A percentile compares a stretch with the other conserved stretches of the same genome.
These are phyloP conservation scores for Tetramorium simillimum DNA, from an alignment of 1,140 invertebrate species.

Conservation along the genomic window DNA sequence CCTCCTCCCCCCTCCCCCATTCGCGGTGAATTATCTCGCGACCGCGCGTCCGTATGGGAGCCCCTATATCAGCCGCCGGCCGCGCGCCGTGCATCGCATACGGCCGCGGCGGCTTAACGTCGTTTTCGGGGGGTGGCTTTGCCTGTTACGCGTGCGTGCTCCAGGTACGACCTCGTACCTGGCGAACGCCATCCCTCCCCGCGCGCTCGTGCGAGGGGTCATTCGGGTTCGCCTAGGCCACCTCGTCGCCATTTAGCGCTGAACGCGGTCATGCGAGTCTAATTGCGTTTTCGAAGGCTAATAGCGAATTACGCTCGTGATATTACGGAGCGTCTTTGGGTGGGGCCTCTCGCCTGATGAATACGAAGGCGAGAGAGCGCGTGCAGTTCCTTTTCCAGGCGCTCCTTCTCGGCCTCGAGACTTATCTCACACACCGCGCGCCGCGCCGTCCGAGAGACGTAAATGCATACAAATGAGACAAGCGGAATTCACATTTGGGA, in stretches of 20 bases:
- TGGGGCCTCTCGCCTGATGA: background rate
- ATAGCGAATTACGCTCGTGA: background rate
- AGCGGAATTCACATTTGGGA: background rate
- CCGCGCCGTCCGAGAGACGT: background rate
- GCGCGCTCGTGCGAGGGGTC: background rate
- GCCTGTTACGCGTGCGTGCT: slow-evolving; percentile 42
- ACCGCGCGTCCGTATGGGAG: background rate
- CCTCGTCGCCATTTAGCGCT: slow-evolving; percentile 9
- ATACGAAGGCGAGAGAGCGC: too few species aligned
- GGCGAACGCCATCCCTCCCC: background rate
- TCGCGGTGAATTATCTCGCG: slow-evolving; percentile 45
- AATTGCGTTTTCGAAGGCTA: slow-evolving; percentile 26
- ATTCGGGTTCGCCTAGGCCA: slow-evolving; percentile 21
- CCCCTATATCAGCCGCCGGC: slow-evolving; percentile 7
- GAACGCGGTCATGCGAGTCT: slow-evolving; percentile 10
- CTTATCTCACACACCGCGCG: too few species aligned
- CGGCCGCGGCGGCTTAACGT: background rate
- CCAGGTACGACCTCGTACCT: slow-evolving; percentile 31
- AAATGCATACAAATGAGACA: background rate
- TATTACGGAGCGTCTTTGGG: background rate
- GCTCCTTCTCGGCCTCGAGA: too few species aligned
- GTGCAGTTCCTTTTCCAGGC: background rate
- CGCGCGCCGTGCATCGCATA: background rate
- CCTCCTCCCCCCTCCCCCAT: background rate
- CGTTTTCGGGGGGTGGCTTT: slow-evolving; percentile 37